phyloP scores from a whole-genome alignment of 2,888 invertebrate genomes.

The Aspidapion aeneum region DNA sequence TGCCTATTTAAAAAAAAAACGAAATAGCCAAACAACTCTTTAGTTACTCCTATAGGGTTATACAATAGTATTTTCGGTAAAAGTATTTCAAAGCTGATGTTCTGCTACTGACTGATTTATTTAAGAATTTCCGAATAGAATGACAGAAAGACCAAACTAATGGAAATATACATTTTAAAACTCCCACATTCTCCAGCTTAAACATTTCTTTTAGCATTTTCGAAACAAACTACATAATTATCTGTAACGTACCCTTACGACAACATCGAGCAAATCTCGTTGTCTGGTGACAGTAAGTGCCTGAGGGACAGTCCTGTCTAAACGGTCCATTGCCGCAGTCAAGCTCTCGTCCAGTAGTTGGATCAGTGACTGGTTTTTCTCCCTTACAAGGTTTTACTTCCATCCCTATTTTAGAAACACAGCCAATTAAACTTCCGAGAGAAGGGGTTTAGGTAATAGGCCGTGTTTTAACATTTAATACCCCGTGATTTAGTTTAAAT shows the following conservation, averaged over 20 bases:
- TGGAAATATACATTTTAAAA: no score
- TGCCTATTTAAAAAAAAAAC: no score
- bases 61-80: no score
- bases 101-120: no score
- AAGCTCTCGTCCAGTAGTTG: constrained; percentile 67
- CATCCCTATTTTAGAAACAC: constrained; percentile 53
- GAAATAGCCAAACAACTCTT: no score
- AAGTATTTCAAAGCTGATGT: no score
- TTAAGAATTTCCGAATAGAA: no score
- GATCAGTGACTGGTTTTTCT: constrained; percentile 70
- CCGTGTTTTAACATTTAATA: not conserved
- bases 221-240: no score
- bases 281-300: constrained; percentile 85
- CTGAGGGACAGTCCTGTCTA: constrained; percentile 77
- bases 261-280: constrained; percentile 82
- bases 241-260: constrained; percentile 71
- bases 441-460: not conserved
- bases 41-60: no score
- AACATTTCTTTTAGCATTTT: no score
- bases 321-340: constrained; percentile 80
- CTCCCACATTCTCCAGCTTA: no score
- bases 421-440: constrained; percentile 18
- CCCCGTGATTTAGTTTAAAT: not conserved
- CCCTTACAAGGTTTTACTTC: constrained; percentile 86
- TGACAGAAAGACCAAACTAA: no score